Base-by-base conservation (phyloP, 2,113 vertebrate species). In the Pollimyrus isidori region DNA sequence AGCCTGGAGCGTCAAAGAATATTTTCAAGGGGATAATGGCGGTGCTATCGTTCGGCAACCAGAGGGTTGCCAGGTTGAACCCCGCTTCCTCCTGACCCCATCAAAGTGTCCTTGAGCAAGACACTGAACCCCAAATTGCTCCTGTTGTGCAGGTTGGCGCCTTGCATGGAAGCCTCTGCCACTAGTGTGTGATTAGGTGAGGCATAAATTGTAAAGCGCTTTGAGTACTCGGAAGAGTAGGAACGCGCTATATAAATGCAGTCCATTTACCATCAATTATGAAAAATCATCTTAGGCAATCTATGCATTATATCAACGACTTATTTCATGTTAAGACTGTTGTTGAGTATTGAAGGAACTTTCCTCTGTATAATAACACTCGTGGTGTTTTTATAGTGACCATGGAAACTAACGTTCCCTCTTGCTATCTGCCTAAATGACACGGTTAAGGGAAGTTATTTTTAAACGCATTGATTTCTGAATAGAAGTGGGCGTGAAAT, bases 371-470 rank as follows among this genome's bases (percentile, higher is more conserved):
- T 80, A 42, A 42, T 42, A 19, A 19, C 13, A 42, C 35, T 42
- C 35, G 13, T 80, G 2, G 69, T 17, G 73, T 15, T 42, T 80
- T 80, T 80, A 80, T 80, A 21, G 93, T 93, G 92, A 91, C 92
- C 92, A 93, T 92, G 92, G 92, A 92, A 93, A 92, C 91, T 84
- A 62, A 89, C 73, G 52, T 49, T 39, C 50, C 65, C 35, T 52
- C 11, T 17, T 35, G 39, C 62, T 90, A 48, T 86, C 85, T 89
- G 53, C 23, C 21, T 86, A 91, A 92, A 93, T 90, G 89, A 89
- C 87, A 90, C 90, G 76, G 89, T 26, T 62, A 86, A 89, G 87
- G 90, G 85, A 39, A 82, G 76, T 88, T 92, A 90, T 89, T 90
- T 92, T 92, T 49, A 90, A 89, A 35, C 86, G 84, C 87, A 80